Conservation (phyloP, 2,888 invertebrate genomes). For the Pterobdella sp. region DNA sequence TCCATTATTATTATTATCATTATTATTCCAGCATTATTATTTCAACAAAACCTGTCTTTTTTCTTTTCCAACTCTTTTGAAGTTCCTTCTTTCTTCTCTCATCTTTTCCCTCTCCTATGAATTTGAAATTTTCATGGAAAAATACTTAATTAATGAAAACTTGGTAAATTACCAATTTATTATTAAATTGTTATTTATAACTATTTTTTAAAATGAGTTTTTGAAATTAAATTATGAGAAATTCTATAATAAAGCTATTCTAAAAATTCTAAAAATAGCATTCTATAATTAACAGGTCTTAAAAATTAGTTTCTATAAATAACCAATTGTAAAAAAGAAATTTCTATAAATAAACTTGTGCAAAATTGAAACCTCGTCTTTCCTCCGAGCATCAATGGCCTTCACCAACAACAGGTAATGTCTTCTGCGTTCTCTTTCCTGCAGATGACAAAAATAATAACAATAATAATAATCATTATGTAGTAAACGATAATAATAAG, state of each 20-base stretch:
- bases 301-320: conserved; percentile 1
- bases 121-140: background rate
- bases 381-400: conserved; percentile 73
- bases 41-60: conserved; percentile 59
- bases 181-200: background rate
- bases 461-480: too few relatives aligned
- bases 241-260: too few relatives aligned
- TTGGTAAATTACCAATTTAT: background rate
- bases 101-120: conserved; percentile 57
- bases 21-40: background rate
- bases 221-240: too few relatives aligned
- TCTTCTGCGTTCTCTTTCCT: conserved; percentile 48
- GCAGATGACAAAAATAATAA: too few relatives aligned
- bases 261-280: too few relatives aligned
- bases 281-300: background rate
- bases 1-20: conserved; percentile 3
- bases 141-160: conserved; percentile 6
- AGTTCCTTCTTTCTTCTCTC: conserved; percentile 72
- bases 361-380: conserved; percentile 64
- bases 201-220: background rate
- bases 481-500: too few relatives aligned
- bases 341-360: background rate
- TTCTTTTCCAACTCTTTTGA: conserved; percentile 60
- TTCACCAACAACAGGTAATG: conserved; percentile 84
- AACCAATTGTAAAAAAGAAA: background rate